Conservation (phyloP, 2,797 vertebrate species). For the Microctenopoma lineatum region DNA sequence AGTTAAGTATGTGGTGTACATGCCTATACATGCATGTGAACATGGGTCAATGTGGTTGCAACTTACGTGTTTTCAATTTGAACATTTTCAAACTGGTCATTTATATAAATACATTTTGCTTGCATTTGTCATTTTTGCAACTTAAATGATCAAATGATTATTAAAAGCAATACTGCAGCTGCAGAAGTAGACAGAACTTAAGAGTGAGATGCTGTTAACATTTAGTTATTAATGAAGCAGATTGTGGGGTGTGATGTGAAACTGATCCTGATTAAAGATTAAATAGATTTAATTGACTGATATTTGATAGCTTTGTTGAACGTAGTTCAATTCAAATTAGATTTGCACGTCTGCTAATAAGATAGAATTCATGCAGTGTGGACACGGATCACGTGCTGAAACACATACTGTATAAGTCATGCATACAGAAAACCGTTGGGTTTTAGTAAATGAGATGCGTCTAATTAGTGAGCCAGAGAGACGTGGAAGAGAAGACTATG, state of each 20-base stretch:
- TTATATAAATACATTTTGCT: not conserved
- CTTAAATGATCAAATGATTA: too few species aligned
- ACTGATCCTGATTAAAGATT: slow-evolving; percentile 53
- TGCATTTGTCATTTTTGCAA: not conserved
- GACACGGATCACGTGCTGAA: slow-evolving; percentile 24
- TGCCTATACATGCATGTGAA: slow-evolving; percentile 22
- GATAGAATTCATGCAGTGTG: slow-evolving; percentile 45
- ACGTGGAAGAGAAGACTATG: slow-evolving; percentile 20
- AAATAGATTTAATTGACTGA: slow-evolving; percentile 51
- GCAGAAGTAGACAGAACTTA: slow-evolving; percentile 1
- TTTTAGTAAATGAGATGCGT: slow-evolving; percentile 44
- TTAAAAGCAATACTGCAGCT: not conserved
- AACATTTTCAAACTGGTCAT: not conserved
- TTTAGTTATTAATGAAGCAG: slow-evolving; percentile 32
- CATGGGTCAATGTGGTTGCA: slow-evolving; percentile 5
- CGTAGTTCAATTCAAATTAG: slow-evolving; percentile 56
- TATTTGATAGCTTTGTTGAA: slow-evolving; percentile 52
- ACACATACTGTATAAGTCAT: slow-evolving; percentile 23
- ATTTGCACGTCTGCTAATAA: slow-evolving; percentile 53
- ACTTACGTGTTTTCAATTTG: not conserved
- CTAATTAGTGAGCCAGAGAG: slow-evolving; percentile 23
- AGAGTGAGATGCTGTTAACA: slow-evolving; percentile 21
- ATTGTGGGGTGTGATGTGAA: not conserved
- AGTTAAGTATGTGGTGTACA: slow-evolving; percentile 17
- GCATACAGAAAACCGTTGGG: slow-evolving; percentile 18